Base-by-base conservation (phyloP, 2,797 vertebrate genomes). In the Pyrocephalus nanus region DNA sequence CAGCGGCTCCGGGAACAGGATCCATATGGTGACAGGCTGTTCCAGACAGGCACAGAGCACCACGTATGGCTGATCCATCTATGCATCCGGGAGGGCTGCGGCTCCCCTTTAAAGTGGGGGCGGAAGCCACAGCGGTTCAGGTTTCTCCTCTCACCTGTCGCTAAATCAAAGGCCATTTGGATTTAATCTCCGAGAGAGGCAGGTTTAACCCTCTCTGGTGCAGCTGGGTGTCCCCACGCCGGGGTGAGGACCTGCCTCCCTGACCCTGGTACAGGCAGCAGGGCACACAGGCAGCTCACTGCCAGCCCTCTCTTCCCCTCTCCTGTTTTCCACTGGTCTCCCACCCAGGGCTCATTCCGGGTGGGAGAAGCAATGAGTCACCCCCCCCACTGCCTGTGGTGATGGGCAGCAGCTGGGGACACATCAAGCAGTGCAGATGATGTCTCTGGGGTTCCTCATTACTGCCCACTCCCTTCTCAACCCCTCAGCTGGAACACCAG, bases 81-180 rank as follows among this genome's bases (percentile, higher is more conserved):
- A 71, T 93, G 88, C 88, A 95, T 34, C 76, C 10, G n/a, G 55
- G 57, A 73, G 86, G 64, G 72, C 89, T 42, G 76, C 3, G 2
- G 78, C 70, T 51, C 69, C 53, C 70, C 66, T 27, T 10, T 10
- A 4, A 17, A 30, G 45, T 13, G 58, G 21, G 74, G 89, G 47
- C 1, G 26, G 83, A 22, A 64, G 73, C 60, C 20, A 0, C 1
- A 26, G 43, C 2, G 51, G 67, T 2, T 95, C 92, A 57, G 96
- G 8, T 96, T 96, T 96, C 96, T 55, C 64, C 84, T 94, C 92
- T 96, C 96, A 96, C 95, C 96, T 95, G 94, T 43, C 32, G 32
- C 84, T 82, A 73, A 86, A 85, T 22, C 91, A 93, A 92, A 93
- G 87, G 87, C 42, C 81, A 23, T 55, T 87, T 1, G 84, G 84